These are phyloP conservation scores for Anoplopoma fimbria DNA, from an alignment of 2,113 vertebrate species.

Conservation along the genomic window DNA sequence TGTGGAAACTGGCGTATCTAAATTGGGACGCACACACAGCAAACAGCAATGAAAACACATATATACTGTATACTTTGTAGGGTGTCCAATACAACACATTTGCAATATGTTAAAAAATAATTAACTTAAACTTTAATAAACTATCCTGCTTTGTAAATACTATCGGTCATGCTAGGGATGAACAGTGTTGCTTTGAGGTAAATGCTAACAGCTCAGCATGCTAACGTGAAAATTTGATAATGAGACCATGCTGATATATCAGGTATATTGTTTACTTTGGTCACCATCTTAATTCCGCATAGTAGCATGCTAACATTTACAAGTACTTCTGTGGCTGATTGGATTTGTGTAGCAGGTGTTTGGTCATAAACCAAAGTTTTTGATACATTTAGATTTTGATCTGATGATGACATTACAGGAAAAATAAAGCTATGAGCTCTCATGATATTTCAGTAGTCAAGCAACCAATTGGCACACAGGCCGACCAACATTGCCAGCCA, in stretches of 20 bases:
- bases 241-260: background rate
- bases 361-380: background rate
- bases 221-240: background rate
- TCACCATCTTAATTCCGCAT: background rate
- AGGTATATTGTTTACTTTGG: background rate
- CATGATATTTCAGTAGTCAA: background rate
- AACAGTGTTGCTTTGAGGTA: no score
- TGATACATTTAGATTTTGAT: background rate
- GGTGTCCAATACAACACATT: background rate
- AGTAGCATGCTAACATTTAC: background rate
- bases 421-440: background rate
- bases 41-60: background rate
- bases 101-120: background rate
- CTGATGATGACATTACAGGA: background rate
- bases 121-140: background rate
- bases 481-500: background rate
- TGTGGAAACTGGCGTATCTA: background rate
- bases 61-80: background rate
- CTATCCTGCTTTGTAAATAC: background rate
- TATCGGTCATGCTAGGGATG: background rate
- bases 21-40: background rate
- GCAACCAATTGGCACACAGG: background rate
- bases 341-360: background rate
- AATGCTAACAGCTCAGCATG: background rate
- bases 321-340: background rate